phyloP scores from a whole-genome alignment of 2,113 vertebrate species.

The Pogona vitticeps region DNA sequence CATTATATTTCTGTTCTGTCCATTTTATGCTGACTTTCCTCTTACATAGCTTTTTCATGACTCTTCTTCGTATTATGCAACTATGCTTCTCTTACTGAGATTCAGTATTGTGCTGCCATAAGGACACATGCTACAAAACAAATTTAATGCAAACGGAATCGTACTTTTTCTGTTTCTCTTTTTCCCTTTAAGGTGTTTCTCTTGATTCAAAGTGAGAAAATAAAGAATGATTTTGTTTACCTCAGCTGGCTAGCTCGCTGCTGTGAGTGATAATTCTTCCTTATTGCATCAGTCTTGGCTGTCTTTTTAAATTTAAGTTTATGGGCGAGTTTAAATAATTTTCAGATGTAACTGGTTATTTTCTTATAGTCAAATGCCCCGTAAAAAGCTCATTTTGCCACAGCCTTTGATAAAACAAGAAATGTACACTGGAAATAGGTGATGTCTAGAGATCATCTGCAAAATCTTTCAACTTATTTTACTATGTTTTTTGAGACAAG shows the following conservation, averaged over 20 bases:
- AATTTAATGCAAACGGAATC: slow-evolving; percentile 27
- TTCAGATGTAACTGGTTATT: slow-evolving; percentile 34
- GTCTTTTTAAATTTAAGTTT: slow-evolving; percentile 55
- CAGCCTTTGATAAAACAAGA: background rate
- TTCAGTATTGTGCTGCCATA: slow-evolving; percentile 39
- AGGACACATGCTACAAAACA: slow-evolving; percentile 34
- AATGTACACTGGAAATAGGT: background rate
- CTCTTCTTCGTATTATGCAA: background rate
- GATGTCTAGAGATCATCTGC: background rate
- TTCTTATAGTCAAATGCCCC: slow-evolving; percentile 35
- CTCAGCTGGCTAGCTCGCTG: slow-evolving; percentile 96
- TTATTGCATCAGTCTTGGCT: slow-evolving; percentile 52
- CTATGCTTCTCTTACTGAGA: background rate
- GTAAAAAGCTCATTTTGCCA: background rate
- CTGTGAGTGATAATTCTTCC: slow-evolving; percentile 82
- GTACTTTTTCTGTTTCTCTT: slow-evolving; percentile 36
- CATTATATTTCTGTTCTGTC: background rate
- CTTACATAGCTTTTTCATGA: background rate
- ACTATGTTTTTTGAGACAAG: background rate
- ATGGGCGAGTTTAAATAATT: slow-evolving; percentile 48
- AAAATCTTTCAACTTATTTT: background rate
- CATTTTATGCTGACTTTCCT: background rate
- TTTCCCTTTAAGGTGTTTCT: slow-evolving; percentile 86
- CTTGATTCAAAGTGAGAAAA: slow-evolving; percentile 95
- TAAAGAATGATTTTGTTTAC: slow-evolving; percentile 95